Percentiles rank a stretch among this genome's conserved stretches.
These are phyloP conservation scores for Benitochromis conjunctus DNA, from an alignment of 2,113 vertebrate species.

Conservation along the genomic window DNA sequence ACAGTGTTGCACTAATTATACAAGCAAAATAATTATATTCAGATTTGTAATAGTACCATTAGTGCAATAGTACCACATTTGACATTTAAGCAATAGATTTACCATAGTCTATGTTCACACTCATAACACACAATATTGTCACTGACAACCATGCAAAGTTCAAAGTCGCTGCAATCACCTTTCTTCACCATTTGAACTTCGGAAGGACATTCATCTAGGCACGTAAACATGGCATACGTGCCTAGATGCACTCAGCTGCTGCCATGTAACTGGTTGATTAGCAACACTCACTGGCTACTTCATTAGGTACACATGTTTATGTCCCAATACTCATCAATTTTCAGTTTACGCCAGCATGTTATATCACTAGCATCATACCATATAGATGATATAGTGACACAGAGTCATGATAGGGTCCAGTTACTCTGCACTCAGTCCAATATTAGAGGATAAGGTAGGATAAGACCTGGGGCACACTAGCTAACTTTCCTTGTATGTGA, in stretches of 20 bases:
- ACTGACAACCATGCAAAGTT: background rate
- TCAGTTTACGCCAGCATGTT: background rate
- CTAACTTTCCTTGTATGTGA: background rate
- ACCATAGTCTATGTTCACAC: background rate
- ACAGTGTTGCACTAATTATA: background rate
- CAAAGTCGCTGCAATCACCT: background rate
- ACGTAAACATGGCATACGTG: background rate
- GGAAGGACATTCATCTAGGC: background rate
- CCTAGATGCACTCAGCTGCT: background rate
- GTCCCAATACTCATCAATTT: background rate
- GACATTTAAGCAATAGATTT: background rate
- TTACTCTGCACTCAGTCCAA: background rate
- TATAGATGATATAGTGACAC: background rate
- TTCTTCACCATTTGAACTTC: background rate
- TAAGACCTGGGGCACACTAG: background rate
- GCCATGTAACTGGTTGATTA: too few species aligned
- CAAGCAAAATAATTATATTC: background rate
- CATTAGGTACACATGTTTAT: too few species aligned
- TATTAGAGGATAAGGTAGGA: background rate
- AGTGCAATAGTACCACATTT: background rate
- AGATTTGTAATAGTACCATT: background rate
- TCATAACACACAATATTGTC: background rate
- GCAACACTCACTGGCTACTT: too few species aligned
- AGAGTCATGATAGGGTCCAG: background rate
- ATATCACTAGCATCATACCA: background rate